Evolutionary conservation across 2,113 vertebrate species (phyloP).

Genomic region (Rhea pennata): DNA sequence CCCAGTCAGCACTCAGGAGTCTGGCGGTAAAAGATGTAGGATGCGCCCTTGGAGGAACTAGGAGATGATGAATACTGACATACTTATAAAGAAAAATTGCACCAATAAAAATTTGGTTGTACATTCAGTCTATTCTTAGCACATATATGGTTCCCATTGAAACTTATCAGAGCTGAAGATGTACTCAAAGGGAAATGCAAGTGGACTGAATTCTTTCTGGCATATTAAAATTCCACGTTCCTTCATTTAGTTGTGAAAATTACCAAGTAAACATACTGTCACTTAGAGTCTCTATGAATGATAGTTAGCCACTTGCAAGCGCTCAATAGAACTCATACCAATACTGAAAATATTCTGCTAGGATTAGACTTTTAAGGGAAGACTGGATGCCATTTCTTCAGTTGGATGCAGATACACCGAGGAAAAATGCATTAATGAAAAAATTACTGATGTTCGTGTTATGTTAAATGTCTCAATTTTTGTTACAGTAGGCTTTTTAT

Average conservation of each 20-base stretch:
- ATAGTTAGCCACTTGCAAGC: not conserved
- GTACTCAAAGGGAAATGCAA: not conserved
- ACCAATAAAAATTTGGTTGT: not conserved
- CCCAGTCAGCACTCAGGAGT: not conserved
- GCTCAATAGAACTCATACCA: not conserved
- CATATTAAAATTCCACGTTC: not conserved
- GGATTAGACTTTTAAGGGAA: not conserved
- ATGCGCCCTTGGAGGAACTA: not conserved
- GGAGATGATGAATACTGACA: not conserved
- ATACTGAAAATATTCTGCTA: not conserved
- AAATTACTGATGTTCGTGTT: not conserved
- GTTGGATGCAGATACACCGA: not conserved
- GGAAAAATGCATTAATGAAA: not conserved
- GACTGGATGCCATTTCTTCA: not conserved
- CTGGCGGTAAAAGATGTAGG: not conserved
- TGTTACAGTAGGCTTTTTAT: not conserved
- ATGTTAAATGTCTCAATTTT: not conserved
- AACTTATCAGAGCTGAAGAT: not conserved
- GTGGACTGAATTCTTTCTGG: not conserved
- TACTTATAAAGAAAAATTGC: not conserved
- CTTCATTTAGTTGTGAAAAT: not conserved
- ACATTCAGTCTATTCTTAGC: not conserved
- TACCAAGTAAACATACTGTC: not conserved
- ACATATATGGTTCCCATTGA: not conserved
- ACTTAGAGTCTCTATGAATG: not conserved